phyloP scores from a whole-genome alignment of 1,140 invertebrate species.

The Tetraneura akinire region DNA sequence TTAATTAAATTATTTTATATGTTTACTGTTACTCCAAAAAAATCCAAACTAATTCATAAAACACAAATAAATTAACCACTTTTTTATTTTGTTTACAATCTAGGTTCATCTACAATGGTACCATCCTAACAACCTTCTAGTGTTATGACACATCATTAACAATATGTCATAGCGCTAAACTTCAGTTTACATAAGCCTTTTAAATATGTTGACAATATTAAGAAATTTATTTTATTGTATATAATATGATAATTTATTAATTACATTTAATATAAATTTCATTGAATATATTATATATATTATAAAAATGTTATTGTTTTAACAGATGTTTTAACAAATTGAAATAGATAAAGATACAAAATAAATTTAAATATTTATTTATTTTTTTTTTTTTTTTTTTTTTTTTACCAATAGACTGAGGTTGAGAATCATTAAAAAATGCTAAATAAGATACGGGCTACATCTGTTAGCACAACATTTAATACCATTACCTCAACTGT shows the following conservation, averaged over 20 bases:
- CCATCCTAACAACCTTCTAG: constrained; percentile 24
- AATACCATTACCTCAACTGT: constrained; percentile 26
- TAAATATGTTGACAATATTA: background rate
- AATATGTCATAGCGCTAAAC: background rate
- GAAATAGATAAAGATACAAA: background rate
- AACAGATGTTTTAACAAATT: background rate
- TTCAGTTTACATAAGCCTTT: background rate
- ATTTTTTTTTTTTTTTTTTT: background rate
- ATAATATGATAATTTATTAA: background rate
- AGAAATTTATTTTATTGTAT: background rate
- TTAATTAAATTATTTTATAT: background rate
- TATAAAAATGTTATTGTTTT: constrained; percentile 1
- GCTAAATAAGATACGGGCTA: background rate
- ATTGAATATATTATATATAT: too few species aligned
- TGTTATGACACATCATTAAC: constrained; percentile 35
- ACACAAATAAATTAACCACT: background rate
- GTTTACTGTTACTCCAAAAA: constrained; percentile 18
- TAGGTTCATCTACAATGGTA: constrained; percentile 3
- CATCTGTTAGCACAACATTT: constrained; percentile 19
- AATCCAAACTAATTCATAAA: background rate
- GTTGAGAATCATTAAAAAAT: constrained; percentile 24
- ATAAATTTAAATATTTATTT: background rate
- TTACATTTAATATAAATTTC: background rate
- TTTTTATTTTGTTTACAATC: constrained; percentile 10
- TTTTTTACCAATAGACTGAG: constrained; percentile 5